Conservation (phyloP, 2,797 vertebrate genomes). For the Sebastes matsubarae region DNA sequence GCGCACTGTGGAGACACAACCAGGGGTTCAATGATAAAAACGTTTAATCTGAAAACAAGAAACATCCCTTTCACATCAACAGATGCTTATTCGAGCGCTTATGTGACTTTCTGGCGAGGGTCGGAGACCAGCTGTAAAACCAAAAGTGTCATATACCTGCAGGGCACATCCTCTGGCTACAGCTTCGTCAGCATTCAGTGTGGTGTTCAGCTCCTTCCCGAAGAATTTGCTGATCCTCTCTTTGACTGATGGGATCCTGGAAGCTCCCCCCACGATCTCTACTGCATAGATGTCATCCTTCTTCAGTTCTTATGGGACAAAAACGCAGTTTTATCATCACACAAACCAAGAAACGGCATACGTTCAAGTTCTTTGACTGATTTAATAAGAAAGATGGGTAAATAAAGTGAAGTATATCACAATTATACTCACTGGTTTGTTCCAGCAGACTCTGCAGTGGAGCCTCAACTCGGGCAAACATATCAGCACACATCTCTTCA, state of each 20-base stretch:
- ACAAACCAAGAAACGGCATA: neutral
- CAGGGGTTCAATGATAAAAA: neutral
- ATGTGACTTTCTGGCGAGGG: neutral
- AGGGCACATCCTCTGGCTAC: conserved; percentile 96
- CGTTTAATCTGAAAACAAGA: neutral
- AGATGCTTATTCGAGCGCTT: neutral
- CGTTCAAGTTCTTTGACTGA: neutral
- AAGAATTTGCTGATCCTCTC: conserved; percentile 97
- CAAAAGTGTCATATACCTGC: conserved; percentile 83
- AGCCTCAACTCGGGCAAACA: conserved; percentile 90
- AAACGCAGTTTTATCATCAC: neutral
- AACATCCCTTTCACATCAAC: neutral
- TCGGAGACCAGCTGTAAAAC: neutral
- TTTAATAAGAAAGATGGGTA: neutral
- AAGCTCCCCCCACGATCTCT: conserved; percentile 96
- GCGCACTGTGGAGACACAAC: conserved; percentile 87
- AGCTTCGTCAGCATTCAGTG: conserved; percentile 96
- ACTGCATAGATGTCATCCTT: conserved; percentile 98
- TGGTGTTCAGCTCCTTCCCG: conserved; percentile 95
- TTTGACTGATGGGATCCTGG: conserved; percentile 94
- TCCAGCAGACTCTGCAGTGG: conserved; percentile 94
- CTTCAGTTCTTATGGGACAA: conserved; percentile 85
- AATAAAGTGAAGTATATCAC: neutral
- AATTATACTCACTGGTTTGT: conserved; percentile 89
- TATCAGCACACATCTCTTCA: conserved; percentile 91